Base-by-base conservation (phyloP, 2,797 vertebrate genomes). In the Peromyscus nudipes region DNA sequence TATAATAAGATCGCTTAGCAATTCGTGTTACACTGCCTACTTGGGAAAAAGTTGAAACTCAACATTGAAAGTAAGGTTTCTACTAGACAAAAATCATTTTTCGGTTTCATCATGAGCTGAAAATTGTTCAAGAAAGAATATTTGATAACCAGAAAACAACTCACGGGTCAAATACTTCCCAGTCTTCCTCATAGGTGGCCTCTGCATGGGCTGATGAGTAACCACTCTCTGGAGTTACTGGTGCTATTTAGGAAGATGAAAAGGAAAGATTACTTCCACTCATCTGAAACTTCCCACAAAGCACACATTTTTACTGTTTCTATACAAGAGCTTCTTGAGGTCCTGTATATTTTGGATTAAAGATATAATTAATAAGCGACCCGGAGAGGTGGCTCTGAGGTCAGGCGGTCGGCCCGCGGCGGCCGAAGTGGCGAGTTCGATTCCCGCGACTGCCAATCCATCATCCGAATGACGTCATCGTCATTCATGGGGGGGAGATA, bases 141-240 rank as follows among this genome's bases (percentile, higher is more conserved):
- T 8, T 0, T 31, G 34, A 82, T 89, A 89, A 75, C 11, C 64
- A 87, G 40, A 71, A n/a, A 89, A 69, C 40, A 92, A 99, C 99
- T 99, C 98, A 99, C 99, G 99, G 99, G 98, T 99, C 99, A 99
- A 99, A 99, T 90, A 99, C 99, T 98, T 99, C 99, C 99, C 99
- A 99, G 98, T 99, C 99, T 98, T 99, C 99, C 97, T 99, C 99
- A 97, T 99, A 99, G 81, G 99, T 99, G 71, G 99, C 99, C 97
- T 99, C 99, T 79, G 99, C 99, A 6, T 99, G 99, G 91, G 99
- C 99, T 92, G 99, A 98, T 96, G 99, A 99, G 98, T 99, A 99
- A 27, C 99, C 98, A 98, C 99, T 99, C 94, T 99, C 99, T 97
- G 99, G 99, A 98, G 99, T 99, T 96, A 99, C 99, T 98, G 99